phyloP scores from a whole-genome alignment of 2,113 vertebrate species.

The Oceanodroma tethys region DNA sequence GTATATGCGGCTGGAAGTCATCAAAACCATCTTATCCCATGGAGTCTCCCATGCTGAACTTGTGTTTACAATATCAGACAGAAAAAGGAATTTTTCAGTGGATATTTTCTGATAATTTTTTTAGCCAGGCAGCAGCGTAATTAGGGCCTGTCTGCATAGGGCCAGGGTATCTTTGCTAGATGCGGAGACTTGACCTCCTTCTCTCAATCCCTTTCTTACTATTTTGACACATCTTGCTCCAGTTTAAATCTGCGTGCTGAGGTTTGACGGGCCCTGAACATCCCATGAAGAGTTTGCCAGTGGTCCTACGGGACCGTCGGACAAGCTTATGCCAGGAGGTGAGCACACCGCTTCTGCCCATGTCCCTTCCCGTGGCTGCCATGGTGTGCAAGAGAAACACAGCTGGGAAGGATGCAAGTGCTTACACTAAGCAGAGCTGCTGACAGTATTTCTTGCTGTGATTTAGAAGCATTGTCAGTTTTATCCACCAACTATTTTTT shows the following conservation, averaged over 20 bases:
- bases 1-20: conserved; percentile 23
- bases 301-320: fast-evolving
- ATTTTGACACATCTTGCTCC: not conserved
- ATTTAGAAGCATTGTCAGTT: not conserved
- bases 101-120: not conserved
- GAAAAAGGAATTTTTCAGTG: conserved; percentile 1
- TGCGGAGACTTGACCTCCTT: not conserved
- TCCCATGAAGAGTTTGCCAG: not conserved
- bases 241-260: not conserved
- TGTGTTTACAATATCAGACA: not conserved
- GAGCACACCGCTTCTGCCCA: not conserved
- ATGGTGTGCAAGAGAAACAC: fast-evolving
- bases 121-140: not conserved
- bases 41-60: conserved; percentile 13
- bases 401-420: not conserved
- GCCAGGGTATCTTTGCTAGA: not conserved
- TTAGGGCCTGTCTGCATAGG: not conserved
- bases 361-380: fast-evolving
- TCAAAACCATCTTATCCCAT: conserved; percentile 18
- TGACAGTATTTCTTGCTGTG: not conserved
- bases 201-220: not conserved
- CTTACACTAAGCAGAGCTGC: not conserved
- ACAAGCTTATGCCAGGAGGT: not conserved
- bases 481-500: not conserved
- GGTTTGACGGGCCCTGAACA: not conserved